Conservation (phyloP, 2,888 invertebrate species). For the Epirrhoe alternata region DNA sequence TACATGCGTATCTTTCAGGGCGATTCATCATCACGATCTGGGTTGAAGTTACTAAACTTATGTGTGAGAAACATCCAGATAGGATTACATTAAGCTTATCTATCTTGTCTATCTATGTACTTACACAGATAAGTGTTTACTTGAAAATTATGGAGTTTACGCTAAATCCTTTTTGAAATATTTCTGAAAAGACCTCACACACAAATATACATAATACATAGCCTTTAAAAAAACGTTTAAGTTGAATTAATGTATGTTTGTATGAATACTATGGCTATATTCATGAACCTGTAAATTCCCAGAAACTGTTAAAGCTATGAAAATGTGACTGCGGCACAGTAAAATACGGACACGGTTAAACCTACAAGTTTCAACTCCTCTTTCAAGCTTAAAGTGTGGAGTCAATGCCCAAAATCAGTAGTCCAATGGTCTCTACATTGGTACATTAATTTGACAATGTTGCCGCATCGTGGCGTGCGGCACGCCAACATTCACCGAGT, state of each 20-base stretch:
- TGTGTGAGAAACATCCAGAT: conserved; percentile 20
- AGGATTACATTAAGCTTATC: neutral
- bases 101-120: neutral
- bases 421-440: conserved; percentile 42
- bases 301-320: neutral
- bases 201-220: too few species aligned
- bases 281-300: too few species aligned
- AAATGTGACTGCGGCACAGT: neutral
- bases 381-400: conserved; percentile 40
- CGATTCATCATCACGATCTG: conserved; percentile 48
- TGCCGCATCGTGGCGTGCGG: conserved; percentile 62
- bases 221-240: too few species aligned
- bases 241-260: too few species aligned
- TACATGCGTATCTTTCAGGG: conserved; percentile 43
- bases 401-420: conserved; percentile 52
- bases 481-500: conserved; percentile 57
- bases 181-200: too few species aligned
- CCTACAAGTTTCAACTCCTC: conserved; percentile 17
- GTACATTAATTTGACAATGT: conserved; percentile 58
- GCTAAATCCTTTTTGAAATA: neutral
- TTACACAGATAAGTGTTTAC: neutral
- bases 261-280: too few species aligned
- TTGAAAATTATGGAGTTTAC: neutral
- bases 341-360: too few species aligned
- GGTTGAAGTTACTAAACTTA: conserved; percentile 20